Evolutionary conservation across 2,888 invertebrate species (phyloP).

Genomic region (Leucania comma): DNA sequence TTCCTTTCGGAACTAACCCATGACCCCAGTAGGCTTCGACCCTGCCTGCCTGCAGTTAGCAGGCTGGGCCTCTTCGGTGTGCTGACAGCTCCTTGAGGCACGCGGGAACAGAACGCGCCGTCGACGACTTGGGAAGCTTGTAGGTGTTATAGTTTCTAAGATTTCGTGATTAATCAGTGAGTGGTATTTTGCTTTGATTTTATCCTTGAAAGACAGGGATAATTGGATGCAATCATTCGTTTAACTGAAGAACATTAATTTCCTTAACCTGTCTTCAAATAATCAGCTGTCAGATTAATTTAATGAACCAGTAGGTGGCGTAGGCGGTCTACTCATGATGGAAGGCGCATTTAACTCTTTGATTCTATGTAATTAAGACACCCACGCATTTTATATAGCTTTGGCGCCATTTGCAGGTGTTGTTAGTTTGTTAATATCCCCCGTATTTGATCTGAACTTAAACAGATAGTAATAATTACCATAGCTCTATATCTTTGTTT

Average conservation of each 20-base stretch:
- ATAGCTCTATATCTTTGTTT: too few species aligned
- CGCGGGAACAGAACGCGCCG: too few species aligned
- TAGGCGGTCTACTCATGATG: slow-evolving; percentile 24
- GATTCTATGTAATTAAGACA: slow-evolving; percentile 32
- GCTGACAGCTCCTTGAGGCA: too few species aligned
- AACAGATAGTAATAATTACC: background rate
- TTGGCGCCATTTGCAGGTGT: slow-evolving; percentile 27
- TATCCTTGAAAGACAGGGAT: background rate
- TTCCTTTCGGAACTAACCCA: too few species aligned
- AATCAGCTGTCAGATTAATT: slow-evolving; percentile 14
- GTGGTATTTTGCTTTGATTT: too few species aligned
- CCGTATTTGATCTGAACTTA: background rate
- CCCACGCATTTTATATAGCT: slow-evolving; percentile 28
- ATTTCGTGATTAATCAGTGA: too few species aligned
- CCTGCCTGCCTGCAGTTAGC: too few species aligned
- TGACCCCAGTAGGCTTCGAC: too few species aligned
- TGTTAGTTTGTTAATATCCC: slow-evolving; percentile 14
- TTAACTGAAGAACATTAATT: slow-evolving; percentile 16
- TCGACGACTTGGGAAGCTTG: too few species aligned
- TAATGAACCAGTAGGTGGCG: slow-evolving; percentile 39
- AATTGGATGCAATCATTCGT: background rate
- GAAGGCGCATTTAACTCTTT: slow-evolving; percentile 20
- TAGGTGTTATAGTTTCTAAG: too few species aligned
- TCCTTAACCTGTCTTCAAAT: slow-evolving; percentile 14
- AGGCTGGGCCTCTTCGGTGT: too few species aligned